Evolutionary conservation across 2,113 vertebrate species (phyloP).

Genomic region (Leptodactylus fuscus): DNA sequence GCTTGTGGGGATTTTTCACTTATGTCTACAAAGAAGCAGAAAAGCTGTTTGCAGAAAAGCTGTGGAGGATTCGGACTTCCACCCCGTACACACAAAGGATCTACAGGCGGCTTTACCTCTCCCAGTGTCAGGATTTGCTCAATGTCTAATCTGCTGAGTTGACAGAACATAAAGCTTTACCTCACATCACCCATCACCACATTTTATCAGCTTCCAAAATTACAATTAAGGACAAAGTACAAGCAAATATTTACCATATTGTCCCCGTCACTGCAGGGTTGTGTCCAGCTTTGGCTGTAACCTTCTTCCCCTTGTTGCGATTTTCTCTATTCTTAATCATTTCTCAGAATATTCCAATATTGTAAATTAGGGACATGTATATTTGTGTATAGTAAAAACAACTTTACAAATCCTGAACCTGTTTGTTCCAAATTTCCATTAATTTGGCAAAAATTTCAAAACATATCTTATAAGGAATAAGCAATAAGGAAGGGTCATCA

Average conservation of each 20-base stretch:
- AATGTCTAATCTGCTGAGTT: constrained; percentile 57
- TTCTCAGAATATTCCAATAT: no score
- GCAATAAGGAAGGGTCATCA: no score
- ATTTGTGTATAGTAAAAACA: no score
- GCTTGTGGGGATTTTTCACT: constrained; percentile 44
- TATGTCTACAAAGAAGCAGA: constrained; percentile 45
- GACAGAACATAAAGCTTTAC: constrained; percentile 32
- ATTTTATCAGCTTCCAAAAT: constrained; percentile 37
- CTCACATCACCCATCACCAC: background rate
- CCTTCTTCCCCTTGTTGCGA: background rate
- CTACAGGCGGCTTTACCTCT: constrained; percentile 19
- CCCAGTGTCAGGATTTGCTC: constrained; percentile 23
- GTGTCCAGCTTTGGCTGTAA: background rate
- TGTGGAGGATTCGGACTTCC: constrained; percentile 36
- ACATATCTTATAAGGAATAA: no score
- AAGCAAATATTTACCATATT: constrained; percentile 34
- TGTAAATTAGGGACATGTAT: no score
- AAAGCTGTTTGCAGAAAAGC: constrained; percentile 56
- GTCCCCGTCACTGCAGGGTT: background rate
- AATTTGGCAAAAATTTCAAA: no score
- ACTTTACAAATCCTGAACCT: no score
- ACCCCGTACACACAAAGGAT: constrained; percentile 20
- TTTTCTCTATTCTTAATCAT: background rate
- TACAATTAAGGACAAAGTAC: constrained; percentile 49
- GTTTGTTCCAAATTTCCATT: no score